These are phyloP conservation scores for Phasia obesa DNA, from an alignment of 2,888 invertebrate species.

Conservation along the genomic window DNA sequence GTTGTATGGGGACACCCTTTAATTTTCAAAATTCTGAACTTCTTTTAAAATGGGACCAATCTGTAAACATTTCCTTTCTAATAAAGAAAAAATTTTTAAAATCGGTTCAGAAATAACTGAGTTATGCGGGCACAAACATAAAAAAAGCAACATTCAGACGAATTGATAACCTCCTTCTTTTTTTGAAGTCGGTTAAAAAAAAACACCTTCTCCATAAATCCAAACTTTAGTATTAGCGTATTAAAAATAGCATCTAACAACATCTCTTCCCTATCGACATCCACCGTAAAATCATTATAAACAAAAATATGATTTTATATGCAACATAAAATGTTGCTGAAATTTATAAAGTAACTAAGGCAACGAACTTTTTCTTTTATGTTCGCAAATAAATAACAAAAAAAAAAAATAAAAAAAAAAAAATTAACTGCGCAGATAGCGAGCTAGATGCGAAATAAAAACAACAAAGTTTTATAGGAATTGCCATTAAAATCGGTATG, in stretches of 20 bases:
- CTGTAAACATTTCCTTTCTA: no score
- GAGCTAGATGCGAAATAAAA: slow-evolving; percentile 3
- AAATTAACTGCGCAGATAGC: slow-evolving; percentile 43
- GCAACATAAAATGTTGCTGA: slow-evolving; percentile 56
- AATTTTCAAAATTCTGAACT: no score
- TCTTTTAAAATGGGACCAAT: no score
- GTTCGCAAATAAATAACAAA: slow-evolving; percentile 17
- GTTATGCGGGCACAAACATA: no score
- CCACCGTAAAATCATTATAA: neutral
- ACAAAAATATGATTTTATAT: slow-evolving; percentile 50
- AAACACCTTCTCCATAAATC: no score
- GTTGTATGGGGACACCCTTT: no score
- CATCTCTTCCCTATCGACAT: neutral
- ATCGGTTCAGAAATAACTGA: no score
- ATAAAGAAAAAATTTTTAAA: no score
- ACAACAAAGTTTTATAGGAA: slow-evolving; percentile 27
- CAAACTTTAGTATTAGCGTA: neutral
- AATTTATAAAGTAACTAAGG: slow-evolving; percentile 60
- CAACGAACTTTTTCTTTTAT: slow-evolving; percentile 65
- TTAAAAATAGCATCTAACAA: neutral
- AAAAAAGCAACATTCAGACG: no score
- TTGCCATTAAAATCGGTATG: slow-evolving; percentile 60
- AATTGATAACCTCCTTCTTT: no score
- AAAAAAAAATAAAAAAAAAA: neutral
- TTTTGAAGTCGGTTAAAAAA: no score